Base-by-base conservation (phyloP, 1,140 invertebrate genomes). In the Drosophila malerkotliana region DNA sequence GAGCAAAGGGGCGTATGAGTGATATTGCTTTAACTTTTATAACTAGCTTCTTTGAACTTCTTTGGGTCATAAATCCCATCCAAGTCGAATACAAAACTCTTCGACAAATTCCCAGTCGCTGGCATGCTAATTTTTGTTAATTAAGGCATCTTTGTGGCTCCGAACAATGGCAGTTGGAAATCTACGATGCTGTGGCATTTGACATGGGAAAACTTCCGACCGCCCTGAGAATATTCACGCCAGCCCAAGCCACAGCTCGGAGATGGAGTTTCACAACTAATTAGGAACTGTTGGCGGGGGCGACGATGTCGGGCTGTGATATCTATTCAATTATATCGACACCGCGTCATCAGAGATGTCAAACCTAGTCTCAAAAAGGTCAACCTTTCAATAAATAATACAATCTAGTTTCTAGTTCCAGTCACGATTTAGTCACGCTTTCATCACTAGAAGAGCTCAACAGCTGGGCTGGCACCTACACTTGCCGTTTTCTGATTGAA, bases 161-260 rank as follows among this genome's bases (percentile, higher is more conserved):
- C 10, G 37, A 75, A 75, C 76, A 79, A 78, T 78, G 56, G 56
- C 47, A 60, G 62, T 66, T 61, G 9, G 55, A 72, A 63, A 55
- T 47, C 14, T 68, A 47, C 48, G 48, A 63, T 44, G 61, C 52
- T 72, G 62, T 62, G 66, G 76, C 77, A 80, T 76, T 68, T 64
- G 71, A 80, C 72, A 71, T 80, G 77, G 51, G 77, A 80, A 79
- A 76, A 54, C 57, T 80, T 69, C 56, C 56, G 58, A 48, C 53
- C 18, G 41, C 52, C 52, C 47, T 78, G 76, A 66, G 74, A 77
- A 73, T 58, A 69, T 69, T 69, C 51, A 44, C 61, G 55, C 0
- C 76, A 47, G 2, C 21, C 54, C 57, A 12, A 67, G 55, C 61
- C 56, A 73, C 28, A 41, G 34, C 62, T 49, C 30, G 61, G 21